Evolutionary conservation across 2,113 vertebrate species (phyloP).

Genomic region (Proterorhinus semilunaris): DNA sequence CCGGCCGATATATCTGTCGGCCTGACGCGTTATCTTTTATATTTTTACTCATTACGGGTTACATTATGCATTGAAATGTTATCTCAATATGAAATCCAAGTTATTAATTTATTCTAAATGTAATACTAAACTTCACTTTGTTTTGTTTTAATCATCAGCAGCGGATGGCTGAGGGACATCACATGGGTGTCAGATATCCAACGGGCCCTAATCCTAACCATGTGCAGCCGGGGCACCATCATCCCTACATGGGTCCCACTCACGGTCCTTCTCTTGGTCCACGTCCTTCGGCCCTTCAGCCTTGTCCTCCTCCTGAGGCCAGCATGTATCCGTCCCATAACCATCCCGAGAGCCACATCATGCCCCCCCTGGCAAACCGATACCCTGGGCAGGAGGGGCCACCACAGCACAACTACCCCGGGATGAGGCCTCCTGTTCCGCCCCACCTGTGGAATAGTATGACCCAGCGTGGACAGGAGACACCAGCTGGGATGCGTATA

Average conservation of each 20-base stretch:
- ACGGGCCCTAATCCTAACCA: conserved; percentile 66
- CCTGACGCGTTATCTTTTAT: too few species aligned
- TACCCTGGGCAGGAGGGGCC: conserved; percentile 76
- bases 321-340: conserved; percentile 79
- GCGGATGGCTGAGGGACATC: conserved; percentile 76
- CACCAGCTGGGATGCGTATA: conserved; percentile 58
- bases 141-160: conserved; percentile 62
- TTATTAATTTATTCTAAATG: too few species aligned
- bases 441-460: conserved; percentile 83
- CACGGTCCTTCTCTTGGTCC: conserved; percentile 80
- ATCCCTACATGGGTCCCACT: conserved; percentile 77
- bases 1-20: too few species aligned
- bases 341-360: conserved; percentile 61
- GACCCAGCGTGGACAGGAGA: conserved; percentile 71
- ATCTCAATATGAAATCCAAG: too few species aligned
- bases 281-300: conserved; percentile 78
- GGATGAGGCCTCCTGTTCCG: conserved; percentile 80
- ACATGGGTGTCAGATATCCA: conserved; percentile 77
- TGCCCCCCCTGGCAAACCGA: conserved; percentile 61
- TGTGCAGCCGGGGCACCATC: conserved; percentile 64
- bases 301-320: conserved; percentile 80
- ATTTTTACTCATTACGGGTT: too few species aligned
- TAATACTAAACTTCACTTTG: too few species aligned
- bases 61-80: too few species aligned
- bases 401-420: conserved; percentile 76